Conservation (phyloP, 1,140 invertebrate genomes). For the Tetragonula clypearis region DNA sequence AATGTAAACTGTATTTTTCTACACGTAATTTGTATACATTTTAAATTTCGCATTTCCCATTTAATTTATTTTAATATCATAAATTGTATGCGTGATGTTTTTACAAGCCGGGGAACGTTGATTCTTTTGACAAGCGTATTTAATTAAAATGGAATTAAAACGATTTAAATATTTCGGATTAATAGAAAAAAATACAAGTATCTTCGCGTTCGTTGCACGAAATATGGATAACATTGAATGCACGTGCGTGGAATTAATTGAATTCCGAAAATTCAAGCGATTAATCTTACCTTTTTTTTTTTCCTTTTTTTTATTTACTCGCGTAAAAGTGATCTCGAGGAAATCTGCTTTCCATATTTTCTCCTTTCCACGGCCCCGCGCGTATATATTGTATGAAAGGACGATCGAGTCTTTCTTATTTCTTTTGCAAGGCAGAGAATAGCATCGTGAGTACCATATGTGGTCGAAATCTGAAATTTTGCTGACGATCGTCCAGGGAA, state of each 20-base stretch:
- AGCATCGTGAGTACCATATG: constrained; percentile 67
- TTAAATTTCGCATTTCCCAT: not conserved
- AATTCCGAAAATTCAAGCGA: not conserved
- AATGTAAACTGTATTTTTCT: no score
- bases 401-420: constrained; percentile 14
- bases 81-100: not conserved
- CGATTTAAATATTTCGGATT: not conserved
- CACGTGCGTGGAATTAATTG: not conserved
- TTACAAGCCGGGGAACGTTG: not conserved
- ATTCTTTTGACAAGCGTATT: not conserved
- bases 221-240: not conserved
- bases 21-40: no score
- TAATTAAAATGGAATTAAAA: not conserved
- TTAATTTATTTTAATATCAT: not conserved
- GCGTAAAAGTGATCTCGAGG: not conserved
- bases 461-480: constrained; percentile 77
- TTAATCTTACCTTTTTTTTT: not conserved
- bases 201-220: not conserved
- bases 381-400: not conserved
- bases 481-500: constrained; percentile 78
- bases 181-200: not conserved
- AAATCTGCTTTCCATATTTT: no score
- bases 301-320: not conserved
- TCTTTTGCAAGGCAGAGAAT: not conserved
- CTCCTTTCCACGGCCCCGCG: no score